Evolutionary conservation across 1,140 invertebrate species (phyloP).

Genomic region (Ceratina japonica): DNA sequence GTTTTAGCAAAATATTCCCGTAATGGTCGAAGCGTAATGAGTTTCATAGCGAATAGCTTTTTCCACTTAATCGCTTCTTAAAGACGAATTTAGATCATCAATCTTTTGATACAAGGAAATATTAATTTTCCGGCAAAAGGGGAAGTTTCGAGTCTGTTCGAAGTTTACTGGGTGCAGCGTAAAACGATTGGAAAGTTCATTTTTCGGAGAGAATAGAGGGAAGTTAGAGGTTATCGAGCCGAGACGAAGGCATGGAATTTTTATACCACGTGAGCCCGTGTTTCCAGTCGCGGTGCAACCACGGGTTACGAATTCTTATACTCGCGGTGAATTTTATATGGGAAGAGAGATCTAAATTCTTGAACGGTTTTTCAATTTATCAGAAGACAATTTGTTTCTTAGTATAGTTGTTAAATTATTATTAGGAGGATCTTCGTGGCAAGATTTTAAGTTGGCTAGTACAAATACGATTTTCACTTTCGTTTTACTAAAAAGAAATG

Average conservation of each 20-base stretch:
- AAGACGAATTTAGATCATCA: too few relatives aligned
- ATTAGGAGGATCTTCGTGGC: too few relatives aligned
- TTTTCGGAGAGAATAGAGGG: not conserved
- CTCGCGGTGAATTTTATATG: not conserved
- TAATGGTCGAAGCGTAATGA: too few relatives aligned
- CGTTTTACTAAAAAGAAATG: too few relatives aligned
- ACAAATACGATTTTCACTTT: too few relatives aligned
- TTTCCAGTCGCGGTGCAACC: not conserved
- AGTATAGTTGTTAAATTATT: too few relatives aligned
- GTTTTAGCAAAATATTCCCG: too few relatives aligned
- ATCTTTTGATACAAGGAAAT: too few relatives aligned
- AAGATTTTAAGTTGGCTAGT: too few relatives aligned
- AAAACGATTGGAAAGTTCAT: not conserved
- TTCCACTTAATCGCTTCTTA: too few relatives aligned
- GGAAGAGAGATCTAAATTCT: not conserved
- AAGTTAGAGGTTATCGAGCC: not conserved
- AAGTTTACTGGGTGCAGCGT: not conserved
- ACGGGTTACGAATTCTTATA: not conserved
- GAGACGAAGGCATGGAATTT: not conserved
- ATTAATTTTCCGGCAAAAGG: not conserved
- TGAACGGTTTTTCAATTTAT: not conserved
- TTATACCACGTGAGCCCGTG: not conserved
- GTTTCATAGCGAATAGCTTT: too few relatives aligned
- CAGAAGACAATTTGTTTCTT: not conserved
- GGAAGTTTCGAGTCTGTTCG: not conserved